These are phyloP conservation scores for Diplodus sargus DNA, from an alignment of 2,797 vertebrate species.

Conservation along the genomic window DNA sequence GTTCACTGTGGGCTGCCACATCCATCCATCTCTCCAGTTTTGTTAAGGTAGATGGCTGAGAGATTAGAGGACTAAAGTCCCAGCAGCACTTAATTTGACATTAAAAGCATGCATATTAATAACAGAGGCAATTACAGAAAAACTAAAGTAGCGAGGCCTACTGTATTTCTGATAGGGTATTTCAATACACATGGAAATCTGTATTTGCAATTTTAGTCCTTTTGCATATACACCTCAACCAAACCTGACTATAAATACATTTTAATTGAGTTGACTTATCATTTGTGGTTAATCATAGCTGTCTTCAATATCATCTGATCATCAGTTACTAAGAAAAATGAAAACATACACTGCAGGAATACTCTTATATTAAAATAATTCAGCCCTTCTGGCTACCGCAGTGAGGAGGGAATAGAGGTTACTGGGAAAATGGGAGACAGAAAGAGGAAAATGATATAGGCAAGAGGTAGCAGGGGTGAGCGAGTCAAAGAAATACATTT, in stretches of 20 bases:
- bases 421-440: constrained; percentile 21
- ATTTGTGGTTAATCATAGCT: constrained; percentile 27
- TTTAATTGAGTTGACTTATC: constrained; percentile 7
- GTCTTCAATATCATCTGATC: constrained; percentile 30
- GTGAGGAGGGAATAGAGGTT: not conserved
- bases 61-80: constrained; percentile 43
- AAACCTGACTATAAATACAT: constrained; percentile 5
- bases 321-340: constrained; percentile 33
- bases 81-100: constrained; percentile 52
- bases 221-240: not conserved
- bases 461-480: constrained; percentile 26
- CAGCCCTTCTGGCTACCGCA: constrained; percentile 9
- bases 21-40: constrained; percentile 43
- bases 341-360: constrained; percentile 46
- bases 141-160: not conserved
- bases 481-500: constrained; percentile 41
- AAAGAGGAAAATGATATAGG: constrained; percentile 38
- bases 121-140: constrained; percentile 34
- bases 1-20: constrained; percentile 31
- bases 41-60: constrained; percentile 45
- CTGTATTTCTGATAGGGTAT: constrained; percentile 16
- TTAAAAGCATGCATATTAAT: constrained; percentile 51
- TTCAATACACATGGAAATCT: not conserved
- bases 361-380: constrained; percentile 33
- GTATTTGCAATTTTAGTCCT: not conserved